phyloP scores from a whole-genome alignment of 1,140 invertebrate genomes.

The Rhyacophila brunnea region DNA sequence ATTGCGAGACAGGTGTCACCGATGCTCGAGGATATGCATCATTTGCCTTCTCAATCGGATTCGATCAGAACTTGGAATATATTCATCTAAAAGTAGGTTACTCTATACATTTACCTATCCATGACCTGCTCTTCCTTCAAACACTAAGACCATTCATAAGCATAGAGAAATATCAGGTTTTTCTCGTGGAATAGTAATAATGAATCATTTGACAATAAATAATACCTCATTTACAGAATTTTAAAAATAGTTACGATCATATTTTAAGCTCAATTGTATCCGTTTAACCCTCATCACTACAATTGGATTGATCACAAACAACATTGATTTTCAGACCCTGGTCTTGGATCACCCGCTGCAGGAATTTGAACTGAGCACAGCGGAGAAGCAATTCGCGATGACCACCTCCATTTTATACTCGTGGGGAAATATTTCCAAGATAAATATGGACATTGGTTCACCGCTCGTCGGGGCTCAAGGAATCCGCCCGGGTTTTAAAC shows the following conservation, averaged over 20 bases:
- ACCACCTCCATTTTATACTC: slow-evolving; percentile 11
- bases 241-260: slow-evolving; percentile 4
- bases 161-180: too few species aligned
- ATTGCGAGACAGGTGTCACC: slow-evolving; percentile 12
- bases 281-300: too few species aligned
- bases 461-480: slow-evolving; percentile 6
- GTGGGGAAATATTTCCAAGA: slow-evolving; percentile 18
- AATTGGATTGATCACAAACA: too few species aligned
- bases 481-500: slow-evolving; percentile 13
- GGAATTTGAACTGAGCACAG: slow-evolving; percentile 10
- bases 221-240: too few species aligned
- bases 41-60: slow-evolving; percentile 17
- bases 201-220: too few species aligned
- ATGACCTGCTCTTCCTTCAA: too few species aligned
- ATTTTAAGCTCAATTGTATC: too few species aligned
- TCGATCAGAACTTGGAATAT: slow-evolving; percentile 9
- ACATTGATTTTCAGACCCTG: slow-evolving; percentile 17
- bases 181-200: too few species aligned
- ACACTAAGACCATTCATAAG: too few species aligned
- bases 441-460: slow-evolving; percentile 26
- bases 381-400: slow-evolving; percentile 6
- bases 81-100: slow-evolving; percentile 25
- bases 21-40: slow-evolving; percentile 18
- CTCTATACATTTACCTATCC: too few species aligned
- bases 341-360: slow-evolving; percentile 26